phyloP scores from a whole-genome alignment of 2,113 vertebrate species.

The Rhinichthys klamathensis region DNA sequence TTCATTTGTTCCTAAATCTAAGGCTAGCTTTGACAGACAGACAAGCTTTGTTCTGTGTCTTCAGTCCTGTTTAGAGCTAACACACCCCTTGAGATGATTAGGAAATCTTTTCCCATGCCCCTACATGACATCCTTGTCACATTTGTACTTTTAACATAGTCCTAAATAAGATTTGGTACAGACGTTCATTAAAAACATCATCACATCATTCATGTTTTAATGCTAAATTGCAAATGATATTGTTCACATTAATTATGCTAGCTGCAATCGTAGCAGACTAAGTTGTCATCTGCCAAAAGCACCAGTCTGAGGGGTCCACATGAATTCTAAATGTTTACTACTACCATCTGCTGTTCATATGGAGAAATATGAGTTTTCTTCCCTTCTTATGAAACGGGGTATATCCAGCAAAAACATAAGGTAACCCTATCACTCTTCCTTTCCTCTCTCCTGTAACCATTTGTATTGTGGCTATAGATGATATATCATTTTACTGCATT shows the following conservation, averaged over 20 bases:
- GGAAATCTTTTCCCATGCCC: conserved; percentile 38
- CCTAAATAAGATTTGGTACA: background rate
- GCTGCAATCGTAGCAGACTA: background rate
- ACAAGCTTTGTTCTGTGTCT: conserved; percentile 32
- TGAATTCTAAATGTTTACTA: conserved; percentile 74
- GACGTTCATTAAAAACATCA: background rate
- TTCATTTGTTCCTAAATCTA: conserved; percentile 57
- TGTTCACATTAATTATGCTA: background rate
- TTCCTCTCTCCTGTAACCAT: background rate
- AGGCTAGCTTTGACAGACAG: conserved; percentile 55
- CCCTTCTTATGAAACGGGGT: background rate
- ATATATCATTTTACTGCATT: conserved; percentile 14
- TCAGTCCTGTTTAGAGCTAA: background rate
- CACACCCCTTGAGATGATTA: conserved; percentile 3
- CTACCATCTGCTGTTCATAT: conserved; percentile 81
- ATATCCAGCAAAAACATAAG: background rate
- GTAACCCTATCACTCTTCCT: background rate
- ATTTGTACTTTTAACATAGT: background rate
- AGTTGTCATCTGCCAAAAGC: background rate
- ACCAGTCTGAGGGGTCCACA: background rate
- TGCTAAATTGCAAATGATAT: background rate
- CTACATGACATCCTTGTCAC: background rate
- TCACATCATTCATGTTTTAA: background rate
- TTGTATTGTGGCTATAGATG: background rate
- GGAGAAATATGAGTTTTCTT: conserved; percentile 61